phyloP scores from a whole-genome alignment of 2,888 invertebrate genomes.

The Nomada fabriciana region DNA sequence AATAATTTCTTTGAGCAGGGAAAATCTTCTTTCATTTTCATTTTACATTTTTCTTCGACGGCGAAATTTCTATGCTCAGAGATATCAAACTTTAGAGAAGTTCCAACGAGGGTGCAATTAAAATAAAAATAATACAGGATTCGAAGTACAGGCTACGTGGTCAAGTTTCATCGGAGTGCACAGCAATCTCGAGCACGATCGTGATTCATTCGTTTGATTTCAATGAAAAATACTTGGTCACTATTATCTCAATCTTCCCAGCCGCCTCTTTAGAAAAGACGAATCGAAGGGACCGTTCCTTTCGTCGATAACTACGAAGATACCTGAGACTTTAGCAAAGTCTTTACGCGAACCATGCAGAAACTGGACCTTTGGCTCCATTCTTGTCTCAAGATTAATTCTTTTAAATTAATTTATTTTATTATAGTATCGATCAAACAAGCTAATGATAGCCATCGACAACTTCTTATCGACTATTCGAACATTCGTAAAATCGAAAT shows the following conservation, averaged over 20 bases:
- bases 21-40: not conserved
- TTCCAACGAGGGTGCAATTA: not conserved
- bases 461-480: too few species aligned
- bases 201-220: slow-evolving; percentile 43
- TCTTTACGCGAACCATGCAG: slow-evolving; percentile 44
- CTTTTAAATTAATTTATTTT: slow-evolving; percentile 17
- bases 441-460: not conserved
- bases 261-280: slow-evolving; percentile 32
- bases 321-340: slow-evolving; percentile 29
- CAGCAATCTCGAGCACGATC: slow-evolving; percentile 53
- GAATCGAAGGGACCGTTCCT: slow-evolving; percentile 45
- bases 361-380: slow-evolving; percentile 43
- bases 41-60: not conserved
- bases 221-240: slow-evolving; percentile 39
- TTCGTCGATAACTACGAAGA: slow-evolving; percentile 41
- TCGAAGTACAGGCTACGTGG: not conserved
- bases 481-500: too few species aligned
- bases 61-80: too few species aligned
- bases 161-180: not conserved
- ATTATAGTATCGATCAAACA: slow-evolving; percentile 7
- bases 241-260: slow-evolving; percentile 45
- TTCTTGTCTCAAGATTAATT: slow-evolving; percentile 15
- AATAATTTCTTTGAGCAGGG: too few species aligned
- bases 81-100: not conserved
- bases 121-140: slow-evolving; percentile 9